Evolutionary conservation across 2,888 invertebrate species (phyloP), one percentile per base, ranked within the genome.

Genomic region (Lomographa bimaculata): DNA sequence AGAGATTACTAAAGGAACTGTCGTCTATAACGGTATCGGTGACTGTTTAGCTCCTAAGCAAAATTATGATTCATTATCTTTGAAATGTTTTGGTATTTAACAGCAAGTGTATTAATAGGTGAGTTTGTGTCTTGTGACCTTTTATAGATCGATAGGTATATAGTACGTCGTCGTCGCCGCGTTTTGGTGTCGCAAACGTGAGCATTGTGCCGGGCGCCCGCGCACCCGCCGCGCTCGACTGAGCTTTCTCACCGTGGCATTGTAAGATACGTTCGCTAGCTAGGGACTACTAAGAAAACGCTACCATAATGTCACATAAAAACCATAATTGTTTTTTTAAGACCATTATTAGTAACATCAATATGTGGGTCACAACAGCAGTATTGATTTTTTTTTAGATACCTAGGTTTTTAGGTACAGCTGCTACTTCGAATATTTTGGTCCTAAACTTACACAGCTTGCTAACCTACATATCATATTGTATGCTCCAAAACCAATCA

Each of bases 191-290:
- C 71, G 82, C 71, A 79, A 83, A 71, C 68, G 56, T 60, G 63
- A 57, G 66, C 67, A 70, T 71, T 71, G 69, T 68, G 50, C 50
- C 63, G 61, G 48, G 53, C 55, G 55, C 36, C 32, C 29, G 12
- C 34, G 40, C 21, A 3, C 28, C 14, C 3, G 2, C 4, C 7
- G 28, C 19, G 25, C 27, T 11, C 11, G 16, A 9, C 20, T 54
- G 65, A 76, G 79, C 80, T 82, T 82, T 84, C 80, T 79, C 77
- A 69, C 67, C 63, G 67, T 72, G 75, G 79, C 74, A 80, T 80
- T 81, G 76, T 76, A 72, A 64, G 66, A 72, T 69, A 71, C 78
- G 69, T 74, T 79, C 80, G 78, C 80, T 76, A 64, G n/a, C n/a
- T n/a, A n/a, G 55, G 71, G 67, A 71, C 76, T 69, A 75, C 66